Conservation (phyloP, 1,140 invertebrate species). For the Drosophila athabasca region DNA sequence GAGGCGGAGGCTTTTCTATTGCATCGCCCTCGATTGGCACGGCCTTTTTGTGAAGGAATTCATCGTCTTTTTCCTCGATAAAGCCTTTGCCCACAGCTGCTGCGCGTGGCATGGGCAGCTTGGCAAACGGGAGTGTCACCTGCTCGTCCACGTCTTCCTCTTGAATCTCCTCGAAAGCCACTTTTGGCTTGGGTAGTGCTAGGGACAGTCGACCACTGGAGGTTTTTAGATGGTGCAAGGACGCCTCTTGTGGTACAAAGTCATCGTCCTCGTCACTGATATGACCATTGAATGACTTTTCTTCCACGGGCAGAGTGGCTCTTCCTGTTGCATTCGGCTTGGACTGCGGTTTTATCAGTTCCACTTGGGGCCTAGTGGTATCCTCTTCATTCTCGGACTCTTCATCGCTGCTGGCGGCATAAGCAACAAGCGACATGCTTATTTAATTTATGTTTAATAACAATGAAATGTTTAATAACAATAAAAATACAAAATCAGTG, state of each 20-base stretch:
- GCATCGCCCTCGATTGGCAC: conserved; percentile 29
- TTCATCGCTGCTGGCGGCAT: conserved; percentile 77
- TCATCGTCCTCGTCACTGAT: conserved; percentile 79
- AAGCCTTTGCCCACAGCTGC: neutral
- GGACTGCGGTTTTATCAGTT: conserved; percentile 24
- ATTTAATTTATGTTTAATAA: conserved; percentile 10
- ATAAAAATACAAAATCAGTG: too few relatives aligned
- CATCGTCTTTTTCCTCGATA: conserved; percentile 85
- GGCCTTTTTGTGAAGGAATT: conserved; percentile 86
- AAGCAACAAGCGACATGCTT: conserved; percentile 80
- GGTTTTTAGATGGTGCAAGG: conserved; percentile 45
- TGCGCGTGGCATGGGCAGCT: conserved; percentile 62
- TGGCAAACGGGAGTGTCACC: conserved; percentile 59
- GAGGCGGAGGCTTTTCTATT: conserved; percentile 60
- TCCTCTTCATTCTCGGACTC: conserved; percentile 63
- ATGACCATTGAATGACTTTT: conserved; percentile 42
- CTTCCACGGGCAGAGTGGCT: neutral
- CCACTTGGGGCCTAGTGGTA: conserved; percentile 10
- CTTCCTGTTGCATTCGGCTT: neutral
- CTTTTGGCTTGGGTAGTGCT: conserved; percentile 65
- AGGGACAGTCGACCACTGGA: conserved; percentile 23
- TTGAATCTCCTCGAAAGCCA: conserved; percentile 1
- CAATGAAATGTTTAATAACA: too few relatives aligned
- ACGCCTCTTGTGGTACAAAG: conserved; percentile 62
- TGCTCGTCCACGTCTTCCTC: conserved; percentile 34